Base-by-base conservation (phyloP, 2,888 invertebrate species). In the Caenorhabditis uteleia region DNA sequence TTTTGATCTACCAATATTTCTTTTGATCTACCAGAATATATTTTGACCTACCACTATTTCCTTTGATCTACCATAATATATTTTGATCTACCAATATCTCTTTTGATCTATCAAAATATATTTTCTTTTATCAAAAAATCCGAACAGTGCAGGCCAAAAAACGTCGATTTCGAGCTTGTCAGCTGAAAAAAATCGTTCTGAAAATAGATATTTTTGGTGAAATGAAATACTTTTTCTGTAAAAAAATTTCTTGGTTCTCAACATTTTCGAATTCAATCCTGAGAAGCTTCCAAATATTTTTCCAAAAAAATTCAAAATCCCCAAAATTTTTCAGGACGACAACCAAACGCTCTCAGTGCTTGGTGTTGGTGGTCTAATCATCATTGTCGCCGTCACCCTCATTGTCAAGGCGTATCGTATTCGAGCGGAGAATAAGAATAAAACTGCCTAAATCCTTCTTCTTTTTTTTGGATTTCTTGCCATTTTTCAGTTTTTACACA, bases 381-480 rank as follows among this genome's bases (percentile, higher is more conserved):
- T 77, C 12, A 79, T 82, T 40, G 76, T 82, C 18, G 74, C 80
- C 20, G 58, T 78, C 39, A 79, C 79, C 2, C 68, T 82, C 40
- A 57, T 79, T 58, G 50, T 77, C 59, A 82, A 82, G 49, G 82
- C 82, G 12, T 74, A 74, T 47, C 58, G 77, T 42, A 82, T 82
- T 56, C 68, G 70, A 12, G 50, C 57, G 12, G 68, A 70, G 36
- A 66, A 68, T 16, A 64, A 64, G 43, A 54, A 50, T 39, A 61
- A 64, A 40, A 46, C 50, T 12, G 57, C 57, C 18, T 64, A 49
- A 50, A 58, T 58, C 46, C 45, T 46, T 42, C 16, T 34, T 40
- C 31, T 21, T 29, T 36, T 56, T 27, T 18, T 21, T 16, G 12
- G 36, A 33, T 38, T 36, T 31, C 18, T 31, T 51, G 39, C 27